Conservation (phyloP, 1,140 invertebrate genomes). For the Odontomachus brunneus region DNA sequence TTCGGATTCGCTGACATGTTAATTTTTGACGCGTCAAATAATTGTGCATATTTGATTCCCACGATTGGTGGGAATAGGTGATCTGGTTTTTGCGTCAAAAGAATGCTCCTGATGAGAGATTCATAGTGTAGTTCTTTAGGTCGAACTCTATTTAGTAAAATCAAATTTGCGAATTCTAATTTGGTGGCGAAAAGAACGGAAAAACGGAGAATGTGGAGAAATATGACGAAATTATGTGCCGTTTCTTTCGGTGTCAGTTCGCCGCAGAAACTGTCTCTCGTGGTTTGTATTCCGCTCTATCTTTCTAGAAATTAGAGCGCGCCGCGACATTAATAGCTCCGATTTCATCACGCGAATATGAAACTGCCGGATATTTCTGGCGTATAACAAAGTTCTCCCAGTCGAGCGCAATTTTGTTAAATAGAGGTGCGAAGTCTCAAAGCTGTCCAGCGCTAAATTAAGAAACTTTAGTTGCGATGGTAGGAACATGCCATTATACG, state of each 20-base stretch:
- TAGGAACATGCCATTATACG: conserved; percentile 55
- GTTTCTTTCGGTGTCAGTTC: not conserved
- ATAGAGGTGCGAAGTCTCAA: conserved; percentile 49
- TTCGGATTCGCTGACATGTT: conserved; percentile 6
- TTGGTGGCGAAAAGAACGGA: not conserved
- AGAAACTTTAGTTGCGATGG: conserved; percentile 52
- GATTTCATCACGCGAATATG: conserved; percentile 67
- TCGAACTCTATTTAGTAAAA: not conserved
- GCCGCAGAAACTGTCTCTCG: not conserved
- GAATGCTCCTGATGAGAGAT: not conserved
- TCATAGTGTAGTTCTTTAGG: not conserved
- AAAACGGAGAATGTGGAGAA: not conserved
- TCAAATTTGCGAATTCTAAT: not conserved
- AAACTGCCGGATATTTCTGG: conserved; percentile 67
- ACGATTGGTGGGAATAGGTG: too few relatives aligned
- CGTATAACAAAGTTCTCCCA: conserved; percentile 51
- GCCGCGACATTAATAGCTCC: conserved; percentile 67
- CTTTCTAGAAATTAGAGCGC: conserved; percentile 63
- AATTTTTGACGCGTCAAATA: not conserved
- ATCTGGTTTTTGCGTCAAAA: not conserved
- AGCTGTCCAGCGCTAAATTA: conserved; percentile 53
- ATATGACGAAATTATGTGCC: not conserved
- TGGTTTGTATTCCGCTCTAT: not conserved
- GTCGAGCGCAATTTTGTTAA: conserved; percentile 42
- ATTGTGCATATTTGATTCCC: not conserved